Base-by-base conservation (phyloP, 2,888 invertebrate species). In the Taenaris catops region DNA sequence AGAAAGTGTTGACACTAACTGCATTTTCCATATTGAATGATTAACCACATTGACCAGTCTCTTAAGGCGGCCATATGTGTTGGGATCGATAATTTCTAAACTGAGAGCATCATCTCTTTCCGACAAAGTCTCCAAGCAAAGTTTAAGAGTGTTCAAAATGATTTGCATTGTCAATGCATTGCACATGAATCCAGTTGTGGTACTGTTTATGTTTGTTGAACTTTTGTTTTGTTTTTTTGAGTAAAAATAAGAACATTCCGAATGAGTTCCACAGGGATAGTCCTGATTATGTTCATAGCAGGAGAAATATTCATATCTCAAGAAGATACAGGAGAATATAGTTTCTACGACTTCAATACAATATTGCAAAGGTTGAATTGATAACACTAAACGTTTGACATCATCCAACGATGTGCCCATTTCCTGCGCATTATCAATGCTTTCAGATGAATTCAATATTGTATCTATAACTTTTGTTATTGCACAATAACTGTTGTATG, bases 1-100 rank as follows among this genome's bases (percentile, higher is more conserved):
- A 2, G 89, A 84, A 1, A 88, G 63, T 35, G 86, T 89, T 0
- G 89, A 88, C n/a, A 94, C 88, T 25, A 94, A 65, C 55, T 93
- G 92, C 50, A 92, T 78, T 54, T 93, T 89, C 94, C 94, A 94
- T 39, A 89, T 75, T 3, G 92, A 92, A 63, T 94, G 92, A 44
- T 87, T 89, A 2, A 93, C 84, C 5, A 71, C 87, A 68, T 72
- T 89, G 58, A 64, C 68, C 55, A 65, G 71, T 41, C 58, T 75
- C 49, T 65, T 80, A 6, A 78, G 58, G 43, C 80, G 64, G 4
- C 53, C 37, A 0, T 47, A 47, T 1, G 63, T 54, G 37, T 48
- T 58, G 4, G 53, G 53, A 3, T 75, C 72, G 5, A 65, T 53
- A 28, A 69, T 69, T 27, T 74, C 58, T 9, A 55, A 45, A 23